Conservation (phyloP, 2,113 vertebrate genomes). For the Oplegnathus fasciatus region DNA sequence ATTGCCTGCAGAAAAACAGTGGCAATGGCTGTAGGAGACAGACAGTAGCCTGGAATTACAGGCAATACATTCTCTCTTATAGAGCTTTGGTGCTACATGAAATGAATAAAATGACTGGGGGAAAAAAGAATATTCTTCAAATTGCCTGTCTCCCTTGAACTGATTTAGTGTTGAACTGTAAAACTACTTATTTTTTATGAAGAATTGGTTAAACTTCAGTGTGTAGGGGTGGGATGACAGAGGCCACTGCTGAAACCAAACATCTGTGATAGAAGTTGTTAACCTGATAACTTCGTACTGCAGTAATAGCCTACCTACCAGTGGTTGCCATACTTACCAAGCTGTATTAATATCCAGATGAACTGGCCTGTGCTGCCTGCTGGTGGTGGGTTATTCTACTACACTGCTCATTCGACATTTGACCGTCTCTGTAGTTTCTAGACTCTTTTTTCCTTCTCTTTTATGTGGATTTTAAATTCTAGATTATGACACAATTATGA, state of each 20-base stretch:
- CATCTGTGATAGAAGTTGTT: background rate
- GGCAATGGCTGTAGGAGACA: background rate
- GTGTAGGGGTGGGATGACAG: background rate
- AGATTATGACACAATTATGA: background rate
- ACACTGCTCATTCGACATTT: background rate
- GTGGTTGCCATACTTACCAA: background rate
- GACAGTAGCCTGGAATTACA: background rate
- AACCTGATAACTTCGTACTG: background rate
- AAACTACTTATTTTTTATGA: background rate
- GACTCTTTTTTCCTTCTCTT: background rate
- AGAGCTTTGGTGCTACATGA: background rate
- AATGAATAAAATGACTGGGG: background rate
- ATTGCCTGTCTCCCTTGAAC: background rate
- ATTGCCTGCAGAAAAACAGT: background rate
- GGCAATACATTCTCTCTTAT: background rate
- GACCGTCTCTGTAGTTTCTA: background rate
- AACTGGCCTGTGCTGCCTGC: conserved; percentile 25
- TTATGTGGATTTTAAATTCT: background rate
- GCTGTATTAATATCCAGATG: background rate
- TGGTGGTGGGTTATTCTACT: conserved; percentile 14
- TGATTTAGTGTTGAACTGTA: background rate
- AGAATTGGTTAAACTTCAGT: background rate
- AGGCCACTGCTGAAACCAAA: background rate
- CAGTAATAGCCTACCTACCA: background rate
- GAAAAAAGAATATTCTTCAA: background rate